Evolutionary conservation across 2,113 vertebrate species (phyloP), one percentile per base, ranked within the genome.

Genomic region (Microtus montanus): DNA sequence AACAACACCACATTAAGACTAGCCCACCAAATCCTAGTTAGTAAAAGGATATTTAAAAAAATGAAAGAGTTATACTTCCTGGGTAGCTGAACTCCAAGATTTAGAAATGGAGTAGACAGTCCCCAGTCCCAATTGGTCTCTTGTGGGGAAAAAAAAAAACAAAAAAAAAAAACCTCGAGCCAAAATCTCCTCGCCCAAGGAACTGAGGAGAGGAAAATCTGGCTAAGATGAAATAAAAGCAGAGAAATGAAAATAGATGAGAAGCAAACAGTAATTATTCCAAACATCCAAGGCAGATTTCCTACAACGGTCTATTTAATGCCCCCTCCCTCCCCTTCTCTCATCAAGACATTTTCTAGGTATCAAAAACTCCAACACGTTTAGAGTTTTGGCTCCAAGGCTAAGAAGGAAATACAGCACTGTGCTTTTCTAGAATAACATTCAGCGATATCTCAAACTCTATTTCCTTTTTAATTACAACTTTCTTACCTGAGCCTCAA

Each of bases 391-490:
- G 89, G 87, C 95, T 92, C 86, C 93, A 95, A 98, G 97, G 97
- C 97, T 95, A 97, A 95, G 89, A 97, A 96, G 93, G 74, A 95
- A 97, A 92, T 96, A 91, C 64, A 95, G 82, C 22, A 35, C 88
- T 95, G 83, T 96, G 83, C 90, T 96, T 98, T 97, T 89, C 93
- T 97, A 97, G 94, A 97, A 98, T 97, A 97, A 97, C 97, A 97
- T 97, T 97, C 97, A 97, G 78, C n/a, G 77, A 68, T 97, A 97
- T 96, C 96, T 97, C 96, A 96, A 97, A 97, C 88, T 97, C 96
- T 95, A 97, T 97, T 98, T 97, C 97, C 96, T 97, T 97, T 98
- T 98, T 98, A 98, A 98, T 98, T 97, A 97, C 96, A 97, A 97
- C 97, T 97, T 97, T 97, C 97, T 97, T 97, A 97, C 96, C 95